Conservation (phyloP, 2,888 invertebrate species). For the Mesorhabditis spiculigera region DNA sequence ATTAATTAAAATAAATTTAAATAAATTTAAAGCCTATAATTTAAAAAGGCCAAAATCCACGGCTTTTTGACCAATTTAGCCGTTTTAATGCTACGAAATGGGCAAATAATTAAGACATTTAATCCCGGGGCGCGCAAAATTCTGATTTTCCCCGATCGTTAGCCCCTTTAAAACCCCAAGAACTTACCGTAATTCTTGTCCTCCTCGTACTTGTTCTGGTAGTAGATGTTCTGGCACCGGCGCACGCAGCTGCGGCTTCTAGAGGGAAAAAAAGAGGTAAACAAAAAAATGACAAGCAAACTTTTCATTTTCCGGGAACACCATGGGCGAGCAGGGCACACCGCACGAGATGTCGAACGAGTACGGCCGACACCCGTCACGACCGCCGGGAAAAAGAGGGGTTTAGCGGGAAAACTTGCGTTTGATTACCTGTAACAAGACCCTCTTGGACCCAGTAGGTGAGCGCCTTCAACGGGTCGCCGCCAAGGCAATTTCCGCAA, state of each 20-base stretch:
- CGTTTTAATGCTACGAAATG: no score
- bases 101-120: no score
- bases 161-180: background rate
- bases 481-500: slow-evolving; percentile 57
- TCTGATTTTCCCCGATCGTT: no score
- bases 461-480: slow-evolving; percentile 57
- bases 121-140: no score
- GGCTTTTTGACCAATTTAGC: no score
- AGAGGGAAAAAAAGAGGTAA: background rate
- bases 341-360: slow-evolving; percentile 47
- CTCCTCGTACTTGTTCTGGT: slow-evolving; percentile 49
- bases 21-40: no score
- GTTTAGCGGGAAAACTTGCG: no score
- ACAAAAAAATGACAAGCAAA: background rate
- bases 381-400: slow-evolving; percentile 29
- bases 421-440: slow-evolving; percentile 39
- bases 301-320: slow-evolving; percentile 49
- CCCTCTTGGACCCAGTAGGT: slow-evolving; percentile 56
- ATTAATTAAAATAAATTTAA: no score
- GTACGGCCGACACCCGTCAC: slow-evolving; percentile 56
- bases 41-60: no score
- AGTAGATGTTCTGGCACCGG: slow-evolving; percentile 53
- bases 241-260: slow-evolving; percentile 42
- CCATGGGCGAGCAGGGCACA: slow-evolving; percentile 54
- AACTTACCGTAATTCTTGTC: slow-evolving; percentile 48